phyloP scores from a whole-genome alignment of 2,888 invertebrate species.

The Operophtera brumata region DNA sequence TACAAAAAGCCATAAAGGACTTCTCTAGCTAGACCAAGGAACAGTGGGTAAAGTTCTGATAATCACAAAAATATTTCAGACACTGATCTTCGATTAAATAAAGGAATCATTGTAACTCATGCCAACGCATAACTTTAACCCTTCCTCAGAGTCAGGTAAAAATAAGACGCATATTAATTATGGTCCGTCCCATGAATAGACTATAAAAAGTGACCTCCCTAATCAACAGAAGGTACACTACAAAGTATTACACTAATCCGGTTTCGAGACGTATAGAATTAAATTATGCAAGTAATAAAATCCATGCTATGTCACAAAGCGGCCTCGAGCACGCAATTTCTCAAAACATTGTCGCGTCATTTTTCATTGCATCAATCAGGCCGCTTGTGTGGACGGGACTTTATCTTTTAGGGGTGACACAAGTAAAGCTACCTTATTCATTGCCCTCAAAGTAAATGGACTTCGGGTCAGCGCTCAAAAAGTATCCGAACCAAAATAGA shows the following conservation, averaged over 20 bases:
- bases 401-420: conserved; percentile 57
- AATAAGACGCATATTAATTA: conserved; percentile 74
- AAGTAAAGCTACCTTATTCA: background rate
- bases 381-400: conserved; percentile 53
- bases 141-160: conserved; percentile 26
- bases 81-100: background rate
- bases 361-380: conserved; percentile 80
- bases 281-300: conserved; percentile 78
- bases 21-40: too few relatives aligned
- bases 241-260: conserved; percentile 61
- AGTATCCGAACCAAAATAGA: too few relatives aligned
- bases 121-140: background rate
- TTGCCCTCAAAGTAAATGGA: too few relatives aligned
- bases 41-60: too few relatives aligned
- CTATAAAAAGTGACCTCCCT: conserved; percentile 56
- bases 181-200: conserved; percentile 46
- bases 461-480: too few relatives aligned
- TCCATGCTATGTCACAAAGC: conserved; percentile 61
- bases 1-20: too few relatives aligned
- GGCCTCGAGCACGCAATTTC: conserved; percentile 68
- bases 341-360: conserved; percentile 79
- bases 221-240: conserved; percentile 52
- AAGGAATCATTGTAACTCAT: background rate
- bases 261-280: conserved; percentile 55
- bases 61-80: too few relatives aligned